Evolutionary conservation across 2,113 vertebrate species (phyloP).

Genomic region (Dicaeum eximium): DNA sequence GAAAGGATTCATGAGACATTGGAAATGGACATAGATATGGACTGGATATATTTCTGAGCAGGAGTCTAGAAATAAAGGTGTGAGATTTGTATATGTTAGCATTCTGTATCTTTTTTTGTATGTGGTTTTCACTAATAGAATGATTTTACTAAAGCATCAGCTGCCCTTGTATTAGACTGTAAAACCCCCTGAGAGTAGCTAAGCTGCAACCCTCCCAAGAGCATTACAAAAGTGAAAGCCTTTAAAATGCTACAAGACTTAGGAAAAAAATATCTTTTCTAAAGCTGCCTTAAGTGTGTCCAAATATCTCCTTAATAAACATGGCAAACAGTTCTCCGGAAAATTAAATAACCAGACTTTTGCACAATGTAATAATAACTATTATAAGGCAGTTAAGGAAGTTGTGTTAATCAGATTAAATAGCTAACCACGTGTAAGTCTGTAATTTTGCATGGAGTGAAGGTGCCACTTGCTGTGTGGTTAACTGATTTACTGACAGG

Average conservation of each 20-base stretch:
- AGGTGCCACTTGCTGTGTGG: constrained; percentile 50
- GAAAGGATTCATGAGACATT: not conserved
- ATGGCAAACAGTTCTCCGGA: constrained; percentile 41
- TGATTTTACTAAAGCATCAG: not conserved
- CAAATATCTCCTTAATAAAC: constrained; percentile 62
- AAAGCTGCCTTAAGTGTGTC: constrained; percentile 39
- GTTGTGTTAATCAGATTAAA: constrained; percentile 55
- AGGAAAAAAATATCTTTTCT: constrained; percentile 13
- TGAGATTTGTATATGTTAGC: not conserved
- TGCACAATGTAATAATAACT: constrained; percentile 46
- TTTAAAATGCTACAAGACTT: constrained; percentile 54
- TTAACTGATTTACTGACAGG: constrained; percentile 55
- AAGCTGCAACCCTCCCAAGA: constrained; percentile 6
- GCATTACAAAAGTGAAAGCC: constrained; percentile 31
- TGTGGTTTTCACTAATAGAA: not conserved
- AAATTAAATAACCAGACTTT: constrained; percentile 63
- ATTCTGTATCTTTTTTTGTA: not conserved
- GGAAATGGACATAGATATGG: not conserved
- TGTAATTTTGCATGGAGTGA: constrained; percentile 53
- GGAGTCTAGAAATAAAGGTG: not conserved
- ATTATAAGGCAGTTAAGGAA: constrained; percentile 60
- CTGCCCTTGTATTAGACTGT: not conserved
- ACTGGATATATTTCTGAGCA: not conserved
- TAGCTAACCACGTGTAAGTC: constrained; percentile 44
- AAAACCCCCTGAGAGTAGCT: not conserved